phyloP scores from a whole-genome alignment of 1,140 invertebrate species.

The Drosophila sproati region DNA sequence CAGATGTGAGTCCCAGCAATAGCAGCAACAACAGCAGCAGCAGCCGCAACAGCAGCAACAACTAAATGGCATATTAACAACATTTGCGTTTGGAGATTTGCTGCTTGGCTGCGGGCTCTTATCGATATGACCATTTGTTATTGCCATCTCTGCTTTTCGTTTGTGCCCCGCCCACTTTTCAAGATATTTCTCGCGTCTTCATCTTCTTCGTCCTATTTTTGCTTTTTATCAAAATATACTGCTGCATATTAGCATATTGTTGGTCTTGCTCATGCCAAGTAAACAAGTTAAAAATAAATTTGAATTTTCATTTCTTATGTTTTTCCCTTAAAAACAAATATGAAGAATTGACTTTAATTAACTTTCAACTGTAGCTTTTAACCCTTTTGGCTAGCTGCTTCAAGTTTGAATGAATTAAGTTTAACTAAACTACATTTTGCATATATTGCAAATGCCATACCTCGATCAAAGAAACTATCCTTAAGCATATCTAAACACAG shows the following conservation, averaged over 20 bases:
- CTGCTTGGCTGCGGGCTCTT: conserved; percentile 7
- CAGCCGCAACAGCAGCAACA: conserved; percentile 18
- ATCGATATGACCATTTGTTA: conserved; percentile 38
- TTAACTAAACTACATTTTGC: too few relatives aligned
- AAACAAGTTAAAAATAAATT: too few relatives aligned
- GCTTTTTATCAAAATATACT: neutral
- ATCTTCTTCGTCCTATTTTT: neutral
- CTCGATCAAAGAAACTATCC: too few relatives aligned
- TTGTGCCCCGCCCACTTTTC: neutral
- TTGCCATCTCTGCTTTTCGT: conserved; percentile 3
- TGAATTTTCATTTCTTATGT: too few relatives aligned
- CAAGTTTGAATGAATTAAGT: too few relatives aligned
- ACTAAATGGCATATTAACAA: conserved; percentile 53
- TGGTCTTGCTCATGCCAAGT: too few relatives aligned
- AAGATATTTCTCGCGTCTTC: neutral
- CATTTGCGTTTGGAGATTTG: conserved; percentile 45
- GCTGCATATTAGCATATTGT: neutral
- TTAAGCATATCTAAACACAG: too few relatives aligned
- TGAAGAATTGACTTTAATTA: neutral
- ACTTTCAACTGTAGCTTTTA: neutral
- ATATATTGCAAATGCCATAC: too few relatives aligned
- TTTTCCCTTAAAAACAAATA: neutral
- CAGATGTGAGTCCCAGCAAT: conserved; percentile 52
- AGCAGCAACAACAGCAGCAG: conserved; percentile 24
- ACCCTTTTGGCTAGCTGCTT: too few relatives aligned